Evolutionary conservation across 2,888 invertebrate genomes (phyloP).

Genomic region (Eupithecia insigniata): DNA sequence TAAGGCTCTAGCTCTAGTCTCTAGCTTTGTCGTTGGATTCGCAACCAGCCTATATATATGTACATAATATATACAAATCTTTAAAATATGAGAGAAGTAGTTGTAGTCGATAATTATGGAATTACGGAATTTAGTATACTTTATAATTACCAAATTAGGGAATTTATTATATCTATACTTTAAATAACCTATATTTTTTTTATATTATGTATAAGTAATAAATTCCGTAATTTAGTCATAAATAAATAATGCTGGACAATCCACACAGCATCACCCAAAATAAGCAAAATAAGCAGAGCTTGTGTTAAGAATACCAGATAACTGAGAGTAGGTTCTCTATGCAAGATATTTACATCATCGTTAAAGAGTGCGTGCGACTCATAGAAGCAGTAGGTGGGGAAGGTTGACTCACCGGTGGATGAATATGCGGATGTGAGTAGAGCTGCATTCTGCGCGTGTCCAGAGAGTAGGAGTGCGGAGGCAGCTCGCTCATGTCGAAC

Average conservation of each 20-base stretch:
- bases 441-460: conserved; percentile 78
- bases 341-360: conserved; percentile 2
- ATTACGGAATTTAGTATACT: too few species aligned
- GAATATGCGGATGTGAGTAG: conserved; percentile 70
- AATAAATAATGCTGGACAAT: too few species aligned
- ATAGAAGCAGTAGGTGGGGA: neutral
- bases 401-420: conserved; percentile 69
- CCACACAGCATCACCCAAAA: too few species aligned
- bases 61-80: too few species aligned
- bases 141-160: too few species aligned
- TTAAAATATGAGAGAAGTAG: neutral
- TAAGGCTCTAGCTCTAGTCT: too few species aligned
- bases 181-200: too few species aligned
- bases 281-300: neutral
- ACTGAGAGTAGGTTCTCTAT: neutral
- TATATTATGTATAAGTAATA: too few species aligned
- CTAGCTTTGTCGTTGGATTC: neutral
- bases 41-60: neutral
- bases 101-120: too few species aligned
- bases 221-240: too few species aligned
- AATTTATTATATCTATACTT: too few species aligned
- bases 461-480: conserved; percentile 65
- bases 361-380: neutral
- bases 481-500: conserved; percentile 78
- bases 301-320: neutral